Percentiles rank a stretch among this genome's conserved stretches.
phyloP scores from a whole-genome alignment of 2,888 invertebrate species.

The Synergus laeviventris region DNA sequence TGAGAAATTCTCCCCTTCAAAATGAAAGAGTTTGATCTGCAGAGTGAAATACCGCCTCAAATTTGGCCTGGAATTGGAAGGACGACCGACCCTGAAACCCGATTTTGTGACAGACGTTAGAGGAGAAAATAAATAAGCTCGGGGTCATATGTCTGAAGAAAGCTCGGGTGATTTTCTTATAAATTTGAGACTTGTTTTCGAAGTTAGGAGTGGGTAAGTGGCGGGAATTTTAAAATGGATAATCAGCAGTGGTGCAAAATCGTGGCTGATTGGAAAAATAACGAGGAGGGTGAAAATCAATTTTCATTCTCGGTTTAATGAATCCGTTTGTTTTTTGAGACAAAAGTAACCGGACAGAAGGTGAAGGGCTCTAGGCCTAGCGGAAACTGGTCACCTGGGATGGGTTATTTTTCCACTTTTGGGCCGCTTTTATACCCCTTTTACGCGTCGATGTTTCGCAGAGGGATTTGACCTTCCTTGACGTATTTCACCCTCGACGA shows the following conservation, averaged over 20 bases:
- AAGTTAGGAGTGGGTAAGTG: background rate
- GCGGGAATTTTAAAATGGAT: background rate
- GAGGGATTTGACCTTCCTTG: slow-evolving; percentile 11
- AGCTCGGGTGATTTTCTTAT: slow-evolving; percentile 4
- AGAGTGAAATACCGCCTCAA: slow-evolving; percentile 14
- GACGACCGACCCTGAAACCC: background rate
- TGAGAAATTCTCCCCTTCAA: background rate
- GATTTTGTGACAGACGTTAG: slow-evolving; percentile 34
- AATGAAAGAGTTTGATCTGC: slow-evolving; percentile 4
- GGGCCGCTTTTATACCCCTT: no score
- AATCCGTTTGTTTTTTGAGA: background rate
- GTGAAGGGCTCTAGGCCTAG: background rate
- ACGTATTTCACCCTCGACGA: slow-evolving; percentile 33
- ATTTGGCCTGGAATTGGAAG: slow-evolving; percentile 29
- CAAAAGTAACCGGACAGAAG: background rate
- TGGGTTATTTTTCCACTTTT: background rate
- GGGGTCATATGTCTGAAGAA: slow-evolving; percentile 36
- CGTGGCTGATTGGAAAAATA: background rate
- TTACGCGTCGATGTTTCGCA: background rate
- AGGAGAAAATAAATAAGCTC: slow-evolving; percentile 15
- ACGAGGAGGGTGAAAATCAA: slow-evolving; percentile 2
- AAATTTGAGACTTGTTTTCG: slow-evolving; percentile 15
- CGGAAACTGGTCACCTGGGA: slow-evolving; percentile 2
- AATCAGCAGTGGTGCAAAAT: background rate
- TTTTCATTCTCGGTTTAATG: background rate